These are phyloP conservation scores for Dynastes hyllus DNA, from an alignment of 2,888 invertebrate species.

Conservation along the genomic window DNA sequence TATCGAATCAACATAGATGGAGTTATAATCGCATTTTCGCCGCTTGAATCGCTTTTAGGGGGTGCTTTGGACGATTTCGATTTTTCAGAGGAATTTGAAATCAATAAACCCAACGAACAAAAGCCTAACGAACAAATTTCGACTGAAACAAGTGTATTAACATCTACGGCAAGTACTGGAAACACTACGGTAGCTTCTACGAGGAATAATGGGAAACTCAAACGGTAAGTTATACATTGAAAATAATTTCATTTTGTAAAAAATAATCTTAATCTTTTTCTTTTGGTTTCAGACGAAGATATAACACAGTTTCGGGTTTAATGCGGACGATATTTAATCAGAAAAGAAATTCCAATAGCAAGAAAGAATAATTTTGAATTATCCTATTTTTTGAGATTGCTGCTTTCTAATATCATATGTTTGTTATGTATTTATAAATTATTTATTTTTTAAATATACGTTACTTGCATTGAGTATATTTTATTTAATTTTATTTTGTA, in stretches of 20 bases:
- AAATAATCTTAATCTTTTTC: not conserved
- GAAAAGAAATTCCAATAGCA: not conserved
- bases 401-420: constrained; percentile 8
- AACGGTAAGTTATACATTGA: constrained; percentile 11
- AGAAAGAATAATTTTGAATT: constrained; percentile 16
- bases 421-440: constrained; percentile 5
- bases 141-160: not conserved
- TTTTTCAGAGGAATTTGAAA: constrained; percentile 54
- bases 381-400: constrained; percentile 1
- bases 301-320: constrained; percentile 16
- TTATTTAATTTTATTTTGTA: no score
- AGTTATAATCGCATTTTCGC: constrained; percentile 79
- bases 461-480: no score
- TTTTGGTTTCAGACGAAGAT: constrained; percentile 31
- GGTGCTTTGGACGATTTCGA: constrained; percentile 71
- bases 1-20: constrained; percentile 81
- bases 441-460: not conserved
- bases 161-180: not conserved
- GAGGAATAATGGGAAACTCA: constrained; percentile 28
- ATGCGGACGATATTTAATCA: constrained; percentile 38
- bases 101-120: constrained; percentile 14
- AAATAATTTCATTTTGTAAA: not conserved
- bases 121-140: constrained; percentile 24
- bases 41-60: constrained; percentile 76
- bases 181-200: not conserved